phyloP scores from a whole-genome alignment of 2,797 vertebrate species.

The Alfaro cultratus region DNA sequence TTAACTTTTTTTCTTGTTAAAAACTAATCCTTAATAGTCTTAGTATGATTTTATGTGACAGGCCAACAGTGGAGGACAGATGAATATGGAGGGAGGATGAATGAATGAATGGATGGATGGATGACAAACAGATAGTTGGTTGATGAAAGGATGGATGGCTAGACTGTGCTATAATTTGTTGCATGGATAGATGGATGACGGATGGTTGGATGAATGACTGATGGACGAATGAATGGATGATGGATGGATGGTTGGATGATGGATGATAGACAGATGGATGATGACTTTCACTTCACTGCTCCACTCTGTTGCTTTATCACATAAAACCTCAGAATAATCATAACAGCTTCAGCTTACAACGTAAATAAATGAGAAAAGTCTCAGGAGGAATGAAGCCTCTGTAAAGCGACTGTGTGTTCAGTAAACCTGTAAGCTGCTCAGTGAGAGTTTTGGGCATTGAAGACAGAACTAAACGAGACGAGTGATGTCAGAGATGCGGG shows the following conservation, averaged over 20 bases:
- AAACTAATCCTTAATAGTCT: neutral
- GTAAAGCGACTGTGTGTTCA: neutral
- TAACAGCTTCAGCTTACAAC: neutral
- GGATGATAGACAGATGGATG: neutral
- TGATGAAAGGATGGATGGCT: neutral
- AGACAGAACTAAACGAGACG: conserved; percentile 3
- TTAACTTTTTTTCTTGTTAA: neutral
- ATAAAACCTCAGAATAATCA: neutral
- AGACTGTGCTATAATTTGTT: neutral
- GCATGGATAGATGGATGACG: neutral
- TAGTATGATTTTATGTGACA: neutral
- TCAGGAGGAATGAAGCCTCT: neutral
- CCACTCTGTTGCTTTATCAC: neutral
- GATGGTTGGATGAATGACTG: neutral
- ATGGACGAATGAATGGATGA: neutral
- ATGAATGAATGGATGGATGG: neutral
- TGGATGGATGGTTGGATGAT: too few species aligned
- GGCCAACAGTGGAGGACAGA: neutral
- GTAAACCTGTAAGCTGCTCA: neutral
- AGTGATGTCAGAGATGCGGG: conserved; percentile 10
- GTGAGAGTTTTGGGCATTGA: conserved; percentile 12
- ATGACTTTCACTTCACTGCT: neutral
- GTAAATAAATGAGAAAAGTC: neutral
- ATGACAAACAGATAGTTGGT: neutral
- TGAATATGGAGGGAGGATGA: neutral